Percentiles rank a stretch among this genome's conserved stretches.
phyloP scores from a whole-genome alignment of 1,140 invertebrate genomes.

The Plutomurus gul region DNA sequence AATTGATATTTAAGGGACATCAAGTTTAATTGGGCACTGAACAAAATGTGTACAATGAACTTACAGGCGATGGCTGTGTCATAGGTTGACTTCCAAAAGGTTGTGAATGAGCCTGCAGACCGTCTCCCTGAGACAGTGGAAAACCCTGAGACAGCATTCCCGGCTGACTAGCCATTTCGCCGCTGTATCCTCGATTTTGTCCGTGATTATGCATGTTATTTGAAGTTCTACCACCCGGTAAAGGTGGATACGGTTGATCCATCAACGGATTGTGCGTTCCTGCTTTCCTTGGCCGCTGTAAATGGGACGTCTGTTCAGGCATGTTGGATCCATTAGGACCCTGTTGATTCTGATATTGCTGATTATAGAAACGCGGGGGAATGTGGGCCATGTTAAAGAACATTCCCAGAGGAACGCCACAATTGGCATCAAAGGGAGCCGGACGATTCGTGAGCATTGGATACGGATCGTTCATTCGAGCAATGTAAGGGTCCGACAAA shows the following conservation, averaged over 20 bases:
- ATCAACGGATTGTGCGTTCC: background rate
- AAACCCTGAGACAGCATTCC: slow-evolving; percentile 9
- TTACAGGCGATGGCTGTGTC: slow-evolving; percentile 40
- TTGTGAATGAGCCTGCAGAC: slow-evolving; percentile 31
- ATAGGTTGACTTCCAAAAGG: slow-evolving; percentile 40
- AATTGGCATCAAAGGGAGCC: slow-evolving; percentile 23
- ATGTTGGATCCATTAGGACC: background rate
- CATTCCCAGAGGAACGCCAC: slow-evolving; percentile 89
- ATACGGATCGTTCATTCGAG: slow-evolving; percentile 17
- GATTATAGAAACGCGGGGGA: slow-evolving; percentile 83
- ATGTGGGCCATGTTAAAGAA: slow-evolving; percentile 91
- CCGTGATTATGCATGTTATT: background rate
- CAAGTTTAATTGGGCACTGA: background rate
- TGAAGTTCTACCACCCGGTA: background rate
- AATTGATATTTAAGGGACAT: no score
- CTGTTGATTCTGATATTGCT: slow-evolving; percentile 62
- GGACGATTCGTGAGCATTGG: slow-evolving; percentile 6
- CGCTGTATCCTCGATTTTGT: background rate
- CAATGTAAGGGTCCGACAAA: slow-evolving; percentile 7
- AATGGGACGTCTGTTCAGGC: background rate
- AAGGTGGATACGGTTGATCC: slow-evolving; percentile 44
- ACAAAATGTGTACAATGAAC: background rate
- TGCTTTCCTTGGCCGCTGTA: background rate
- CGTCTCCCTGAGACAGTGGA: slow-evolving; percentile 40
- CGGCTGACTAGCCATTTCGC: slow-evolving; percentile 45